Percentiles rank a stretch among this genome's conserved stretches.
These are phyloP conservation scores for Lysandra bellargus DNA, from an alignment of 2,888 invertebrate species.

Conservation along the genomic window DNA sequence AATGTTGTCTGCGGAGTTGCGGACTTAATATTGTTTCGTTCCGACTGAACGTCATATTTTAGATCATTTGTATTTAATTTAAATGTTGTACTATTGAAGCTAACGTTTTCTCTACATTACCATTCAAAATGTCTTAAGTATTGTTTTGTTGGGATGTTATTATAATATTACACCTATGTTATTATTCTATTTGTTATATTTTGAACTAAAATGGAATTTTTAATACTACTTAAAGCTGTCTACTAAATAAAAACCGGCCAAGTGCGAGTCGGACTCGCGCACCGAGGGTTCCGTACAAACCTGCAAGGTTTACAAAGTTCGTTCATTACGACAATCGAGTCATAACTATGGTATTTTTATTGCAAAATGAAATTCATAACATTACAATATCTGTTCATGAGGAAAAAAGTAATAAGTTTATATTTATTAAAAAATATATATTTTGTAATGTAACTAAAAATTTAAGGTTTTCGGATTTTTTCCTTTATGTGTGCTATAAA, in stretches of 20 bases:
- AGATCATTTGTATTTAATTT: slow-evolving; percentile 11
- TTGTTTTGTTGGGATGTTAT: neutral
- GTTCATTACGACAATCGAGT: too few relatives aligned
- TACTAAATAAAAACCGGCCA: neutral
- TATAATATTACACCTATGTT: neutral
- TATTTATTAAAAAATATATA: too few relatives aligned
- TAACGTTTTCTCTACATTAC: neutral
- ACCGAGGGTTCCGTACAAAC: too few relatives aligned
- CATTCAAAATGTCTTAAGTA: neutral
- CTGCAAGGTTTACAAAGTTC: too few relatives aligned
- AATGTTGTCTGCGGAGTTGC: slow-evolving; percentile 25
- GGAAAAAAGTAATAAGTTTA: too few relatives aligned
- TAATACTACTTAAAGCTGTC: neutral
- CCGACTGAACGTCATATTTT: neutral
- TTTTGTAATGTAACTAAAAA: too few relatives aligned
- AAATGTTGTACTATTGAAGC: neutral
- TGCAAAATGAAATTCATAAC: too few relatives aligned
- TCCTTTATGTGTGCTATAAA: too few relatives aligned
- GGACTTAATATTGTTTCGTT: slow-evolving; percentile 12
- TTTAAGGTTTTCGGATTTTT: too few relatives aligned
- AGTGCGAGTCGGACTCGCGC: too few relatives aligned
- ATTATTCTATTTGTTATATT: neutral
- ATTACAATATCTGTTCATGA: too few relatives aligned
- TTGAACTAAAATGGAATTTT: neutral
- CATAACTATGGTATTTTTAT: too few relatives aligned